phyloP scores from a whole-genome alignment of 2,888 invertebrate species.

The Deilephila elpenor region DNA sequence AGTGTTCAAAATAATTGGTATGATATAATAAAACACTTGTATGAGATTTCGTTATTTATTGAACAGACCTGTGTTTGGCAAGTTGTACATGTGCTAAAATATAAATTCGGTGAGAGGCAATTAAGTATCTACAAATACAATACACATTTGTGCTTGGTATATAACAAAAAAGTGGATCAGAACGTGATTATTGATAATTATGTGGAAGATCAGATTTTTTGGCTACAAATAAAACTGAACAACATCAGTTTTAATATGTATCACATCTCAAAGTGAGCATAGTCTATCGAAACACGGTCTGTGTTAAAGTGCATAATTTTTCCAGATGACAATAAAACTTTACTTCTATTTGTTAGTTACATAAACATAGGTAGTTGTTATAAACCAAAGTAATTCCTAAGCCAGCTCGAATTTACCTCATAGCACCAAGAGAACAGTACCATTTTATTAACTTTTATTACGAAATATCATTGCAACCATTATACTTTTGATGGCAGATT shows the following conservation, averaged over 20 bases:
- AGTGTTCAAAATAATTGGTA: neutral
- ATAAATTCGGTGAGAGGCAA: conserved; percentile 82
- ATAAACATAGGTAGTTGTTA: neutral
- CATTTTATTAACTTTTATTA: neutral
- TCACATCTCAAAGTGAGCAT: neutral
- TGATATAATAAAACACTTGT: conserved; percentile 5
- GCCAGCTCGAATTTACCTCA: conserved; percentile 24
- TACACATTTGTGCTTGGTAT: conserved; percentile 30
- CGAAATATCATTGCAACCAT: neutral
- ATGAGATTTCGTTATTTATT: conserved; percentile 39
- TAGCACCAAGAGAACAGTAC: conserved; percentile 48
- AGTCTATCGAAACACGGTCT: neutral
- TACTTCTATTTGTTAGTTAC: neutral
- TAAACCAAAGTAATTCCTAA: conserved; percentile 3
- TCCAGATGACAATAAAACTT: neutral
- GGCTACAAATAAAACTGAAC: neutral
- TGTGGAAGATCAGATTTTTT: neutral
- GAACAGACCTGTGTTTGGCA: conserved; percentile 47
- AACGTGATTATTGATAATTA: neutral
- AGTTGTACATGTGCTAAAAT: conserved; percentile 56
- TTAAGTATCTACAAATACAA: conserved; percentile 54
- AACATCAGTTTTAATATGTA: too few species aligned
- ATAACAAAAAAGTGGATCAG: neutral
- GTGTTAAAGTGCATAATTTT: neutral
- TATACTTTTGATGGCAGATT: neutral